A percentile compares a stretch with the other conserved stretches of the same genome.
phyloP scores from a whole-genome alignment of 2,888 invertebrate genomes.

The Steinernema hermaphroditum region DNA sequence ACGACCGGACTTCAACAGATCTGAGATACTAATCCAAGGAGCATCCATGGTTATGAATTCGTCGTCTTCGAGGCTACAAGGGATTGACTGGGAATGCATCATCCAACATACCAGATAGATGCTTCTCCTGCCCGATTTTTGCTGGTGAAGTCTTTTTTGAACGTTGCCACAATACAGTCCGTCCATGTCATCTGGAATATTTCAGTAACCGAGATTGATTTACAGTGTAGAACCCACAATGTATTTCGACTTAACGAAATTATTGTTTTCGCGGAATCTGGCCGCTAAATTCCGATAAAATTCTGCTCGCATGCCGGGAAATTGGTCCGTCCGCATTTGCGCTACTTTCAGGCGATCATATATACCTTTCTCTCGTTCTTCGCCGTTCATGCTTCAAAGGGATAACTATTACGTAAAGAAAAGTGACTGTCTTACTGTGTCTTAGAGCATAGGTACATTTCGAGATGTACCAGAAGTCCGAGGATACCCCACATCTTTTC shows the following conservation, averaged over 20 bases:
- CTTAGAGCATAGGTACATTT: background rate
- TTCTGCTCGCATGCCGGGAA: background rate
- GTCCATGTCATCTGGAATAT: background rate
- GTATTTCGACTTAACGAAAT: background rate
- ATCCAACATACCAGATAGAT: no score
- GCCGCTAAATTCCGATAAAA: conserved; percentile 6
- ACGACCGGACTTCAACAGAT: background rate
- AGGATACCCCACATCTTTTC: conserved; percentile 4
- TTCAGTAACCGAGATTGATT: background rate
- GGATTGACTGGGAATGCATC: no score
- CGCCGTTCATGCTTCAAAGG: background rate
- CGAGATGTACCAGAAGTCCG: background rate
- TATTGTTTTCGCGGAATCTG: background rate
- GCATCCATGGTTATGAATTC: background rate
- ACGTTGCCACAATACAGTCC: background rate
- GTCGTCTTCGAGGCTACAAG: no score
- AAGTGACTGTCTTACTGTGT: background rate
- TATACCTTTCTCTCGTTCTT: conserved; percentile 1
- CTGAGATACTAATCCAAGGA: background rate
- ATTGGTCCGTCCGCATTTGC: background rate
- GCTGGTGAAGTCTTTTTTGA: background rate
- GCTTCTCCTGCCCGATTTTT: background rate
- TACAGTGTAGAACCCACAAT: background rate
- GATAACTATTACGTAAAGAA: background rate
- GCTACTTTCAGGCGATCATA: background rate